Evolutionary conservation across 2,113 vertebrate genomes (phyloP), one percentile per base, ranked within the genome.

Genomic region (Microtus richardsoni): DNA sequence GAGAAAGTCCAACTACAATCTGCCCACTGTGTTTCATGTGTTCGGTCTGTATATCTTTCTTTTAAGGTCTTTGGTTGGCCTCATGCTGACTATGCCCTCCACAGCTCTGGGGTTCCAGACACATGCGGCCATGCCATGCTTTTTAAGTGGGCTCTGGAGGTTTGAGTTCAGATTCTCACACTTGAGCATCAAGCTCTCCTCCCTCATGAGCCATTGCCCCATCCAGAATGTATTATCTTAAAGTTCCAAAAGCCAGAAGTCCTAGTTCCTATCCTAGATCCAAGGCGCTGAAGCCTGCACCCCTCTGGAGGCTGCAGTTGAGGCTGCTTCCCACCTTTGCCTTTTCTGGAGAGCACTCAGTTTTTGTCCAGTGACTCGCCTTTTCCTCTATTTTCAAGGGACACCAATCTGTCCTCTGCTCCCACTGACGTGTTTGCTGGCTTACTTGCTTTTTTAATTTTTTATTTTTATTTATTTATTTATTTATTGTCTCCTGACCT

Each of bases 341-440:
- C 13, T 22, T 22, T 19, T 64, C 13, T 7, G n/a, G 2, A 66
- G 58, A 3, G 7, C 44, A 36, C 11, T 7, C 44, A 4, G 41
- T 54, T 52, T 54, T 77, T 84, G 82, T 10, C 9, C 0, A 3
- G n/a, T 66, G 70, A 3, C 0, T 1, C 0, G 16, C 7, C 2
- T 36, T 26, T 26, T 39, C 39, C 30, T 60, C 44, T 21, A 21
- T 1, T 68, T 33, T 71, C 39, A 77, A 54, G 4, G 7, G 3
- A 1, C 13, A 28, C 33, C 7, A 2, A 26, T 6, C n/a, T 24
- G 2, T 2, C 70, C 60, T 92, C 52, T 39, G n/a, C n/a, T 12
- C 68, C 89, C 3, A 2, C 1, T 79, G 22, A 24, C 3, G 36
- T 60, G 22, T 39, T 13, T 36, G 30, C 33, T 17, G 52, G 30